phyloP scores from a whole-genome alignment of 1,140 invertebrate species.

The Drosophila aff. region DNA sequence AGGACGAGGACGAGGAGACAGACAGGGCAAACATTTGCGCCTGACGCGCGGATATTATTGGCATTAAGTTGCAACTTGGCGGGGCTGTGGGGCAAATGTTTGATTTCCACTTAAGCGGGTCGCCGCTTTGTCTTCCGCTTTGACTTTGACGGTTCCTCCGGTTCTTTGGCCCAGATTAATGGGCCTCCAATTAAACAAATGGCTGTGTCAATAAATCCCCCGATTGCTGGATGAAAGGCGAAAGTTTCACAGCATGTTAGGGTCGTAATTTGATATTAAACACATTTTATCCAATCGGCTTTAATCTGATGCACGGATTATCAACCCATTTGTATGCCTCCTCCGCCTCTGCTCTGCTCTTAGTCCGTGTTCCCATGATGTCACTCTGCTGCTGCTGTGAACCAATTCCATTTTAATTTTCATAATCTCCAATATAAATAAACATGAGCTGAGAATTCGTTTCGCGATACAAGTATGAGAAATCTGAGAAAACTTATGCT shows the following conservation, averaged over 20 bases:
- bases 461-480: background rate
- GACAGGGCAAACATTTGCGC: conserved; percentile 54
- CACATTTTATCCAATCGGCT: conserved; percentile 23
- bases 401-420: conserved; percentile 48
- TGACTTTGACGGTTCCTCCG: conserved; percentile 27
- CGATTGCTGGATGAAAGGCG: conserved; percentile 30
- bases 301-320: conserved; percentile 24
- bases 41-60: conserved; percentile 62
- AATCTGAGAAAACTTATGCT: conserved; percentile 37
- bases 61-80: conserved; percentile 78
- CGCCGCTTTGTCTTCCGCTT: conserved; percentile 28
- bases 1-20: conserved; percentile 10
- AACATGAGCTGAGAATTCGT: conserved; percentile 32
- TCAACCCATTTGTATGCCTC: conserved; percentile 32
- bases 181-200: conserved; percentile 68
- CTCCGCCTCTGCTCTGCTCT: background rate
- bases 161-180: conserved; percentile 65
- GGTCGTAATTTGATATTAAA: conserved; percentile 42
- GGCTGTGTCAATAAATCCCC: conserved; percentile 58
- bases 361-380: conserved; percentile 26
- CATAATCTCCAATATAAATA: conserved; percentile 48
- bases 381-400: conserved; percentile 19
- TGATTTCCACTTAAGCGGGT: conserved; percentile 72
- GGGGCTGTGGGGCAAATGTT: conserved; percentile 64
- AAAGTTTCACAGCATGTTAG: conserved; percentile 30